Percentiles rank a stretch among this genome's conserved stretches.
These are phyloP conservation scores for Colossoma macropomum DNA, from an alignment of 2,113 vertebrate genomes.

Conservation along the genomic window DNA sequence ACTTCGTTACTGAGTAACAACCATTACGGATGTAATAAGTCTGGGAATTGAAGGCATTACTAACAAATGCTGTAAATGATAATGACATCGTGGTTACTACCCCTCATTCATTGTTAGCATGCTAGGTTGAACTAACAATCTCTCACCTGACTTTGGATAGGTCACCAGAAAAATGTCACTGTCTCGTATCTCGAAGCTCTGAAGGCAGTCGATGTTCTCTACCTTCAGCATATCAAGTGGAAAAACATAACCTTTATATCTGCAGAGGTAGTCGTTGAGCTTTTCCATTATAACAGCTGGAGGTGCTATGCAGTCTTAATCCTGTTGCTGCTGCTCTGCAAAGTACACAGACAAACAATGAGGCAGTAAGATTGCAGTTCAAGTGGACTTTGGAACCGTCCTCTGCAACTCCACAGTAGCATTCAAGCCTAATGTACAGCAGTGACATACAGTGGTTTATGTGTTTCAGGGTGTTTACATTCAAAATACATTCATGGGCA, in stretches of 20 bases:
- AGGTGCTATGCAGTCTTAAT: neutral
- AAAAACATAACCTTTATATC: constrained; percentile 73
- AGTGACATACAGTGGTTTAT: too few species aligned
- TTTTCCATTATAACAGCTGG: constrained; percentile 55
- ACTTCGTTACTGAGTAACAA: too few species aligned
- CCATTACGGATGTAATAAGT: too few species aligned
- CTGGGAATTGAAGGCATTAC: too few species aligned
- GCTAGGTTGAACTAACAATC: too few species aligned
- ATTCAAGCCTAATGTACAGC: too few species aligned
- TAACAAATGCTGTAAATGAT: too few species aligned
- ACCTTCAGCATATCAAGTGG: neutral
- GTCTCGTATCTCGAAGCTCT: constrained; percentile 72
- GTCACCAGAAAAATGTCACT: constrained; percentile 72
- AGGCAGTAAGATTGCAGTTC: neutral
- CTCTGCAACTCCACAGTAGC: neutral
- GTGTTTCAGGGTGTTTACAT: too few species aligned
- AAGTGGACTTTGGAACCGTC: constrained; percentile 22
- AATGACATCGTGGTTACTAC: too few species aligned
- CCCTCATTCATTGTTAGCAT: neutral
- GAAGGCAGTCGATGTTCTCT: constrained; percentile 71
- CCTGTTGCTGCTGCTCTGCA: neutral
- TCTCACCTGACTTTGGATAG: constrained; percentile 75
- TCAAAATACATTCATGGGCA: too few species aligned
- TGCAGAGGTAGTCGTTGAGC: constrained; percentile 43
- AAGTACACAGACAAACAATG: neutral